These are phyloP conservation scores for Plebejus melissa DNA, from an alignment of 2,888 invertebrate species.

Conservation along the genomic window DNA sequence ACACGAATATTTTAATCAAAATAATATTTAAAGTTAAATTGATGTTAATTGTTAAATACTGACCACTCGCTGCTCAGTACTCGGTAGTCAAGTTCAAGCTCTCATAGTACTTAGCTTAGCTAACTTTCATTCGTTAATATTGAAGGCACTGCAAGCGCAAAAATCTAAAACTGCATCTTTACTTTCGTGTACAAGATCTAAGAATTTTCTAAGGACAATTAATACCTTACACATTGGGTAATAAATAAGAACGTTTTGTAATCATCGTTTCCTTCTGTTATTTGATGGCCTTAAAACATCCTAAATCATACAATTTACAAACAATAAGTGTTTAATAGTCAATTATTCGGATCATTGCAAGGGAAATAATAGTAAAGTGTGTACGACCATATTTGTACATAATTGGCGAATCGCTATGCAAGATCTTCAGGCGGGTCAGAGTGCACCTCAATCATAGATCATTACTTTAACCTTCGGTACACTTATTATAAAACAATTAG, in stretches of 20 bases:
- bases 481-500: conserved; percentile 26
- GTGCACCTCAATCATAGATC: conserved; percentile 3
- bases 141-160: background rate
- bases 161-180: background rate
- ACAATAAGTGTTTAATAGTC: background rate
- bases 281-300: background rate
- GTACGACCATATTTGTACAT: conserved; percentile 4
- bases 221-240: background rate
- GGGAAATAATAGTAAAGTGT: background rate
- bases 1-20: background rate
- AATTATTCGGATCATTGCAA: conserved; percentile 1
- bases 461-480: conserved; percentile 22
- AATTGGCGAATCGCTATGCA: conserved; percentile 18
- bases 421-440: conserved; percentile 23
- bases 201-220: background rate
- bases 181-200: background rate
- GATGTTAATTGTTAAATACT: no score
- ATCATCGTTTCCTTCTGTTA: background rate
- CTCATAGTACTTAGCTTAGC: no score
- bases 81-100: no score
- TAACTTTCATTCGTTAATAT: no score
- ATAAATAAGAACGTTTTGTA: background rate
- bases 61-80: background rate
- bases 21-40: background rate
- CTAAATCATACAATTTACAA: background rate